A percentile compares a stretch with the other conserved stretches of the same genome.
Conservation (phyloP, 2,888 invertebrate species). For the Tetramorium bicarinatum region DNA sequence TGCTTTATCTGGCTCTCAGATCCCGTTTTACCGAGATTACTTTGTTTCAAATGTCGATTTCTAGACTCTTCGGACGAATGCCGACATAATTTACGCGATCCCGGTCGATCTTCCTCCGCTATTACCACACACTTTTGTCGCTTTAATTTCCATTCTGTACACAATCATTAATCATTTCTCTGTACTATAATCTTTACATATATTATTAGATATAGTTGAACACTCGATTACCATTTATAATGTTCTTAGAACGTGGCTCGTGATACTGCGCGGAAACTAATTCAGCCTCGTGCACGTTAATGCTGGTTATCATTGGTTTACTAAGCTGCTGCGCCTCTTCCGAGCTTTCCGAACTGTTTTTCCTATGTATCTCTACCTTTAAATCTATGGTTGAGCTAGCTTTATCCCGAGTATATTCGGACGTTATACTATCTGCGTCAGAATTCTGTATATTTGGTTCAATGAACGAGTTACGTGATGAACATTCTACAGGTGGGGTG, state of each 20-base stretch:
- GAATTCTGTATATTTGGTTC: conserved; percentile 85
- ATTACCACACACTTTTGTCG: conserved; percentile 80
- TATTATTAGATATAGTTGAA: neutral
- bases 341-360: conserved; percentile 96
- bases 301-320: conserved; percentile 79
- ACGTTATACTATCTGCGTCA: conserved; percentile 86
- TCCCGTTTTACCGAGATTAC: conserved; percentile 86
- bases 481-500: conserved; percentile 87
- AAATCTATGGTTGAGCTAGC: conserved; percentile 89
- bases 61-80: conserved; percentile 84
- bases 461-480: conserved; percentile 87
- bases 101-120: conserved; percentile 80
- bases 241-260: conserved; percentile 76
- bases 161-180: conserved; percentile 14
- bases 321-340: conserved; percentile 88
- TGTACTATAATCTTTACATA: conserved; percentile 1
- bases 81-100: conserved; percentile 80
- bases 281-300: conserved; percentile 81
- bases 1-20: conserved; percentile 87
- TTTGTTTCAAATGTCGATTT: conserved; percentile 81
- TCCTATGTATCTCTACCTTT: conserved; percentile 97
- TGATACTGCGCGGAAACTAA: conserved; percentile 75
- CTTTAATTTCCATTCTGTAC: conserved; percentile 78
- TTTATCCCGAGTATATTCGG: conserved; percentile 84
- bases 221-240: conserved; percentile 78